Base-by-base conservation (phyloP, 2,797 vertebrate species). In the Varecia variegata region DNA sequence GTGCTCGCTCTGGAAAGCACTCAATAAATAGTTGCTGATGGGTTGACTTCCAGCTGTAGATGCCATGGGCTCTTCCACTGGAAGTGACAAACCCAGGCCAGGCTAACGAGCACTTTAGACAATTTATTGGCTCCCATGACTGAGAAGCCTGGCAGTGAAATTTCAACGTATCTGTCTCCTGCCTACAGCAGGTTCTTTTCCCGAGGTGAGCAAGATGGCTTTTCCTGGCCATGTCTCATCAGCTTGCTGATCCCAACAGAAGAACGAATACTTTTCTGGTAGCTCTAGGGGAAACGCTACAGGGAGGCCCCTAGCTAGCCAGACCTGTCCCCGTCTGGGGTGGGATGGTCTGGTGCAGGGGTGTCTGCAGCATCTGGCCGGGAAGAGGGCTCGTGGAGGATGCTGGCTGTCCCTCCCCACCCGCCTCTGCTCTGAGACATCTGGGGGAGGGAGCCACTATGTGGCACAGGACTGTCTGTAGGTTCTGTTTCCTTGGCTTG, bases 231-330 rank as follows among this genome's bases (percentile, higher is more conserved):
- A 65, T 7, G 30, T 14, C 27, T 25, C 11, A 13, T 2, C 47
- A 58, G 15, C 27, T 85, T 92, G 23, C 25, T 30, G 30, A 35
- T 47, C 5, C 30, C 45, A 17, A 17, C 25, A 88, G 62, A 60
- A 84, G 56, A 95, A 11, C 27, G 38, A 74, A 58, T n/a, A 21
- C 21, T 35, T 80, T 95, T 15, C 43, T 90, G 40, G 67, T 54
- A 73, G 40, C 23, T 45, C 3, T n/a, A 21, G 10, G 30, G 32
- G 21, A 62, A 70, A 15, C 12, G 13, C 47, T 74, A 4, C 14
- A 43, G 23, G 25, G 45, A 84, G 8, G 35, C 21, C 5, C 18
- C 18, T 77, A 7, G 38, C 62, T 54, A 6, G 30, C 7, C 21
- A 45, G 60, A 70, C 14, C 76, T 35, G 17, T 6, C 3, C 17